A percentile compares a stretch with the other conserved stretches of the same genome.
Conservation (phyloP, 2,113 vertebrate genomes). For the Gymnogyps californianus region DNA sequence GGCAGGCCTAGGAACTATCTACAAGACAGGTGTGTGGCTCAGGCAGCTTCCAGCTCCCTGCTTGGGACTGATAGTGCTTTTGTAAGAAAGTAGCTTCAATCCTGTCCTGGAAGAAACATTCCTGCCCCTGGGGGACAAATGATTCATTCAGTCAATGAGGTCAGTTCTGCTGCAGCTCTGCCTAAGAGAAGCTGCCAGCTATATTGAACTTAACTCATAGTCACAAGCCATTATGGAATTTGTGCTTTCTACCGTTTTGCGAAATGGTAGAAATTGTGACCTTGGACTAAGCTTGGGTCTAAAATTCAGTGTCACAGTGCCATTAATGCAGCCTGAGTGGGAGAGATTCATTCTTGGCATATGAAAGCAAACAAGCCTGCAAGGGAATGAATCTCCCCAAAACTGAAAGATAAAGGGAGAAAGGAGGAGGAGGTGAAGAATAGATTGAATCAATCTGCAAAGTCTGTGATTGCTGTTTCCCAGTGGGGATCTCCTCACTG, state of each 20-base stretch:
- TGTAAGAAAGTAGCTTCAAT: slow-evolving; percentile 58
- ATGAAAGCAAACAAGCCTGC: not conserved
- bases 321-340: not conserved
- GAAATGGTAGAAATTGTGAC: not conserved
- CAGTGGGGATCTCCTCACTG: rapidly evolving
- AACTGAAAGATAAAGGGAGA: not conserved
- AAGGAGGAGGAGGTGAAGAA: not conserved
- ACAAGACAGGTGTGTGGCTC: slow-evolving; percentile 62
- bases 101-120: slow-evolving; percentile 61
- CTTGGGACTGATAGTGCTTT: slow-evolving; percentile 41
- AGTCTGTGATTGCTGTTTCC: not conserved
- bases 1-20: slow-evolving; percentile 55
- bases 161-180: slow-evolving; percentile 58
- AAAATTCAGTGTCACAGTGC: not conserved
- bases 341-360: not conserved
- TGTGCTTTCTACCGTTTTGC: not conserved
- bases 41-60: slow-evolving; percentile 42
- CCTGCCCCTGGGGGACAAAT: slow-evolving; percentile 65
- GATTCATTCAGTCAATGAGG: slow-evolving; percentile 64
- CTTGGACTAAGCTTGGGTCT: not conserved
- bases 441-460: not conserved
- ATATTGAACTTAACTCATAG: not conserved
- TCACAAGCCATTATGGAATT: not conserved
- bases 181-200: slow-evolving; percentile 13
- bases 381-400: not conserved